These are phyloP conservation scores for Gortyna flavago DNA, from an alignment of 2,888 invertebrate species.

Conservation along the genomic window DNA sequence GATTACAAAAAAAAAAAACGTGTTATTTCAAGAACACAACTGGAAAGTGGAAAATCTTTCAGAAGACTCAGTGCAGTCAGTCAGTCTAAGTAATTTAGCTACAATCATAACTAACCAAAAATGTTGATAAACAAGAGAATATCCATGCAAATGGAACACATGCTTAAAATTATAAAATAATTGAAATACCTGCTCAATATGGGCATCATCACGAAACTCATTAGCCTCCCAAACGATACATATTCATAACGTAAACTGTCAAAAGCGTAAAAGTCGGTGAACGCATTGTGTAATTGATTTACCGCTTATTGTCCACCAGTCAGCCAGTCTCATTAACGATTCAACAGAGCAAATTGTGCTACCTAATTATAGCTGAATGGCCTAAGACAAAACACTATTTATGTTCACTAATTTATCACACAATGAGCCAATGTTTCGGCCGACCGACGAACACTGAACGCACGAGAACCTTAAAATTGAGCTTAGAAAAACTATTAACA, in stretches of 20 bases:
- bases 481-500: conserved; percentile 84
- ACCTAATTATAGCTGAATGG: conserved; percentile 88
- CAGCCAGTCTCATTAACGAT: conserved; percentile 85
- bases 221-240: conserved; percentile 66
- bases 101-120: background rate
- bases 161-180: conserved; percentile 55
- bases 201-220: conserved; percentile 55
- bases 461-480: conserved; percentile 84
- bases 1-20: background rate
- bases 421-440: conserved; percentile 87
- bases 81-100: background rate
- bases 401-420: conserved; percentile 89
- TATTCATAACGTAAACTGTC: conserved; percentile 73
- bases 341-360: conserved; percentile 89
- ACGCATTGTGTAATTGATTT: conserved; percentile 85
- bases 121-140: conserved; percentile 54
- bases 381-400: conserved; percentile 88
- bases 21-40: background rate
- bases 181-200: conserved; percentile 61
- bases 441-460: conserved; percentile 69
- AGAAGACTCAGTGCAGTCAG: background rate
- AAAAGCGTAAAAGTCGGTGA: conserved; percentile 75
- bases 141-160: conserved; percentile 38
- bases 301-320: conserved; percentile 82
- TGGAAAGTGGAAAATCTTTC: background rate